Base-by-base conservation (phyloP, 2,888 invertebrate genomes). In the Villa cingulata region DNA sequence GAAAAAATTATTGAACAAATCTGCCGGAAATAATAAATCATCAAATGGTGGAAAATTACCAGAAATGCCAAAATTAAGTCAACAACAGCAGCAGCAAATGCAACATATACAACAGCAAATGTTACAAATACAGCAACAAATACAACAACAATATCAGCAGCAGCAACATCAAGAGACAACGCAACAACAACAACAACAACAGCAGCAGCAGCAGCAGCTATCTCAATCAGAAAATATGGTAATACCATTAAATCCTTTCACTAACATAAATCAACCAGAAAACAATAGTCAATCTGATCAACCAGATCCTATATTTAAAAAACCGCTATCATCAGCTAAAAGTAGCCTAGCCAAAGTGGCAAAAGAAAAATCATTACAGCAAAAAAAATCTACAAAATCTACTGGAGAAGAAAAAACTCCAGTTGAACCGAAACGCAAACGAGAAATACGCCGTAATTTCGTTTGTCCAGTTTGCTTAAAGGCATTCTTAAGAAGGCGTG, bases 391-490 rank as follows among this genome's bases (percentile, higher is more conserved):
- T 12, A 7, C 23, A 23, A 32, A 10, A 10, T 10, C 4, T 32
- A 9, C 29, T 32, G 12, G 12, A 32, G 12, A 32, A 32, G 27
- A 9, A 27, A 27, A 27, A 27, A 6, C 7, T 27, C n/a, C n/a
- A n/a, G n/a, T n/a, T n/a, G n/a, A n/a, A n/a, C n/a, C n/a, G n/a
- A 23, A 23, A 7, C 23, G 5, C 7, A 32, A 32, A 32, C 29
- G 29, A 12, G 29, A 32, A 32, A 12, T 32, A 32, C 29, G 29
- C 4, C 7, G 29, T 12, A 32, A 36, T 16, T 36, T 36, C 59
- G 72, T 73, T 49, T 84, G 83, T 59, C 74, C 74, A 54, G 72
- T 79, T 41, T 84, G 83, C 60, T 75, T 73, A 45, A 81, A 81
- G 60, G 73, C 77, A 9, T 84, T 84, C 59, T 70, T 78, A 32